A percentile compares a stretch with the other conserved stretches of the same genome.
Evolutionary conservation across 2,113 vertebrate species (phyloP).

Genomic region (Upupa epops): DNA sequence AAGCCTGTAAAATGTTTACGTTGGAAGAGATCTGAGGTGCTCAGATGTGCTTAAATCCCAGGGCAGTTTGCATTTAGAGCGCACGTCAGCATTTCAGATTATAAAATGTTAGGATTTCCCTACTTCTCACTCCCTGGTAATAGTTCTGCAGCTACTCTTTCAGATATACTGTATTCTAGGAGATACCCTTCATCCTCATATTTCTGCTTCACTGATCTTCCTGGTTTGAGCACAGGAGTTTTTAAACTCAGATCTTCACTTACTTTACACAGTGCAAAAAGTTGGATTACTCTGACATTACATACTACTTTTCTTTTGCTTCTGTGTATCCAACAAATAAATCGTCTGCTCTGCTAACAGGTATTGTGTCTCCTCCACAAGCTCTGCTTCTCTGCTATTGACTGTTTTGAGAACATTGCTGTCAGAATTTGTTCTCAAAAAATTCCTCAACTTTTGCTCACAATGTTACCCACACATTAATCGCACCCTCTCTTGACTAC

Average conservation of each 20-base stretch:
- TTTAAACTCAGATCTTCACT: neutral
- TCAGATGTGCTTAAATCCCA: constrained; percentile 3
- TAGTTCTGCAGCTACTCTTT: neutral
- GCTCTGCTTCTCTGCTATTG: neutral
- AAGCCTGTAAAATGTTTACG: neutral
- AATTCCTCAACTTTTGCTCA: constrained; percentile 12
- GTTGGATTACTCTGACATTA: neutral
- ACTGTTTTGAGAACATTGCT: neutral
- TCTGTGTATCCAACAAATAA: neutral
- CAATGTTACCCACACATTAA: constrained; percentile 7
- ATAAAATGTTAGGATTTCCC: neutral
- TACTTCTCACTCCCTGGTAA: neutral
- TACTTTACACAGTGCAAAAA: neutral
- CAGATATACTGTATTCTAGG: neutral
- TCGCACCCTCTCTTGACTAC: constrained; percentile 12
- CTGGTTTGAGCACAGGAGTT: too few relatives aligned
- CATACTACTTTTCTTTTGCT: neutral
- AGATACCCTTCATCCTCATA: neutral
- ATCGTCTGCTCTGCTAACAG: neutral
- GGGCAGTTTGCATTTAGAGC: neutral
- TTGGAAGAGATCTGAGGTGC: constrained; percentile 1
- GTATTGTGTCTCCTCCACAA: neutral
- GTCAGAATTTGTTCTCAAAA: constrained; percentile 22
- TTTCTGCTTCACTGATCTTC: neutral
- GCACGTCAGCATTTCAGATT: neutral